These are phyloP conservation scores for Diuraphis noxia DNA, from an alignment of 1,140 invertebrate genomes.

Conservation along the genomic window DNA sequence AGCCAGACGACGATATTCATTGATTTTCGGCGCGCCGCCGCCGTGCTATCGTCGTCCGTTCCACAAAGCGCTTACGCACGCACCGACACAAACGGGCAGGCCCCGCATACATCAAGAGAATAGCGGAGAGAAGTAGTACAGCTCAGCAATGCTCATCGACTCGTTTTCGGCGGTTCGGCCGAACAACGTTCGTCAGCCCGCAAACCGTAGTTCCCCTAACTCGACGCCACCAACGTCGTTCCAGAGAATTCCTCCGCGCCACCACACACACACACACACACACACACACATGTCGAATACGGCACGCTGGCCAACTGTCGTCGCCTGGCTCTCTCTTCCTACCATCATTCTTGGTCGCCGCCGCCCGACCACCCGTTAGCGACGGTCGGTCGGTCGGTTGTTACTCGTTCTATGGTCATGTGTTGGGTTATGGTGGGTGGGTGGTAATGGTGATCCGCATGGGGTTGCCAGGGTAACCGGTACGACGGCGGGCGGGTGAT, in stretches of 20 bases:
- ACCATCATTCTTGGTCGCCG: neutral
- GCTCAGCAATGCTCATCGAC: neutral
- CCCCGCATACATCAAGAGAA: neutral
- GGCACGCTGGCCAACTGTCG: neutral
- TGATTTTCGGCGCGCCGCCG: neutral
- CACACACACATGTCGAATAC: neutral
- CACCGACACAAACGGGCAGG: neutral
- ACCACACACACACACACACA: neutral
- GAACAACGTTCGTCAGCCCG: conserved; percentile 29
- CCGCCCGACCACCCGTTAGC: too few species aligned
- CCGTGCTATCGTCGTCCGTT: neutral
- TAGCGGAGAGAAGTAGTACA: neutral
- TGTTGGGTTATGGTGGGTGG: neutral
- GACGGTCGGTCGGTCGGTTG: too few species aligned
- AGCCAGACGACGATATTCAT: neutral
- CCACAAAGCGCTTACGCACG: neutral
- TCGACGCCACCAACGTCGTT: neutral
- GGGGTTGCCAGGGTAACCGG: conserved; percentile 5
- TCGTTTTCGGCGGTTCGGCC: neutral
- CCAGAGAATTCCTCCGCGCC: neutral
- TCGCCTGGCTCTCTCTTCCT: neutral
- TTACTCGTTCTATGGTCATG: neutral
- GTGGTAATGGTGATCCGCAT: neutral
- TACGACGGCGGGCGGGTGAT: neutral
- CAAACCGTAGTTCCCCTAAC: neutral